Evolutionary conservation across 2,888 invertebrate genomes (phyloP).

Genomic region (Sinopyrophorus schimmeli): DNA sequence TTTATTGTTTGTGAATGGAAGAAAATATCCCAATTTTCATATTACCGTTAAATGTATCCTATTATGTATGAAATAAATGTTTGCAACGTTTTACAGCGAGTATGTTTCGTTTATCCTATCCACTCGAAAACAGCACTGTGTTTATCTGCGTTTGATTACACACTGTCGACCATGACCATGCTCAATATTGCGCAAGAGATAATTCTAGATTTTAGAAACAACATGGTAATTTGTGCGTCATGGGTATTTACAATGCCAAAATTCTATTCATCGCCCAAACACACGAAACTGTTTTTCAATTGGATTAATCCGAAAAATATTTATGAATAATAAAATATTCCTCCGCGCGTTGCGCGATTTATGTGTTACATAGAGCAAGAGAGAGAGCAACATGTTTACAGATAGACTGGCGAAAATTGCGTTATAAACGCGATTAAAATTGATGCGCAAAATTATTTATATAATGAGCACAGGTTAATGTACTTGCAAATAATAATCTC

Average conservation of each 20-base stretch:
- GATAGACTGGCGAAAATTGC: too few species aligned
- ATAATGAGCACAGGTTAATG: conserved; percentile 16
- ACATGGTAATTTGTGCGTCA: conserved; percentile 43
- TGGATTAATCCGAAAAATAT: conserved; percentile 7
- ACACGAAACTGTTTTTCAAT: conserved; percentile 16
- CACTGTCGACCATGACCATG: conserved; percentile 48
- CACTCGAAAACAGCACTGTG: neutral
- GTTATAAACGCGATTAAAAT: neutral
- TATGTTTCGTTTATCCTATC: conserved; percentile 13
- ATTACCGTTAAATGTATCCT: conserved; percentile 57
- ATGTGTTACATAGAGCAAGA: neutral
- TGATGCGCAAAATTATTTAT: conserved; percentile 8
- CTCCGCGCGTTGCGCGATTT: neutral
- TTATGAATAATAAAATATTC: conserved; percentile 13
- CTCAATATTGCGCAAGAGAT: conserved; percentile 49
- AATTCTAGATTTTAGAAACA: conserved; percentile 47
- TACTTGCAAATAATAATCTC: conserved; percentile 15
- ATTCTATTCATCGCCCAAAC: conserved; percentile 33
- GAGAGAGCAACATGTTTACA: too few species aligned
- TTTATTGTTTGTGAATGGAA: conserved; percentile 42
- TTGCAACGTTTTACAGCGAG: conserved; percentile 53
- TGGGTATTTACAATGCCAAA: conserved; percentile 45
- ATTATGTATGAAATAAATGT: conserved; percentile 55
- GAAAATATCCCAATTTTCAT: conserved; percentile 55
- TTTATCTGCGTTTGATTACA: conserved; percentile 33